Base-by-base conservation (phyloP, 2,797 vertebrate genomes). In the Scleropages formosus region DNA sequence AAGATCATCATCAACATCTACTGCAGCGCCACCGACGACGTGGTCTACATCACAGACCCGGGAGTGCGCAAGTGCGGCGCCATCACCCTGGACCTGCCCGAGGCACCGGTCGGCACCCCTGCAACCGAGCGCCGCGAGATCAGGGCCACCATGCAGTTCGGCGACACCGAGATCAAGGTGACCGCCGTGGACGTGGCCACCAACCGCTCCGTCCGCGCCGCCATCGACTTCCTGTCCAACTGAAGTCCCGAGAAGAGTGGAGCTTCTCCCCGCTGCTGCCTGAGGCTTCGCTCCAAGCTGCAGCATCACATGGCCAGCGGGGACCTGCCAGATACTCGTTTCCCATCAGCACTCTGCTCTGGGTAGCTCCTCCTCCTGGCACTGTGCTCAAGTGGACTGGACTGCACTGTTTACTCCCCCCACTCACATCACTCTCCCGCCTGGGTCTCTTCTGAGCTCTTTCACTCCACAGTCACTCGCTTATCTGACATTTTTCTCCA, bases 1-100 rank as follows among this genome's bases (percentile, higher is more conserved):
- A 94, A 95, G 75, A 98, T 97, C 87, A 93, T 98, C 89, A 96
- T 99, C 90, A 98, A 98, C 86, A 90, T 98, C 87, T 98, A 98
- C 91, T 98, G 96, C 93, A 91, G 93, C 0, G 70, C 88, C 0
- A 88, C 84, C 0, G 96, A 99, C 0, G 95, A 98, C 0, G 87
- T 94, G 22, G 87, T 87, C 24, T 98, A 96, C 90, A 96, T 98
- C 86, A 95, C 94, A 0, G 96, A 98, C 80, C 87, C 92, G 0
- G 95, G 94, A 0, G 96, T 98, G 73, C 90, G 95, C 81, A 97
- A 96, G 83, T 98, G 97, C 0, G 96, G 96, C 0, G 93, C 93
- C 27, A 90, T 99, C 83, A 98, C 93, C 46, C 89, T 99, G 0
- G 95, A 98, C 77, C 90, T 98, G 13, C 91, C 92, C 0, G 93